phyloP scores from a whole-genome alignment of 2,888 invertebrate species.

The Chelonus formosanus region DNA sequence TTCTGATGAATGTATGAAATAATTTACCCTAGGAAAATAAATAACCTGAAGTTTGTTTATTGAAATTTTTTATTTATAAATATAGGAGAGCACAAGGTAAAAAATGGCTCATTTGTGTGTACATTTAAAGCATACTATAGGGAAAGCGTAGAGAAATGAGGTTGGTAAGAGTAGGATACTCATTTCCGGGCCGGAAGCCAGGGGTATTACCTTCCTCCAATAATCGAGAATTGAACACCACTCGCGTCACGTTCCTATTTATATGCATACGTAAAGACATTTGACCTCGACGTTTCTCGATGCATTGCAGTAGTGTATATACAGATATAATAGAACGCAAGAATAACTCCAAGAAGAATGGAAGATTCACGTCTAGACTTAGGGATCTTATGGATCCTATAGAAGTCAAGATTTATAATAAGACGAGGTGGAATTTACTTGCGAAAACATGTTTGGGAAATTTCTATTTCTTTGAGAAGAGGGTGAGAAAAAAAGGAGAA shows the following conservation, averaged over 20 bases:
- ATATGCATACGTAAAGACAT: constrained; percentile 11
- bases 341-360: not conserved
- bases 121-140: not conserved
- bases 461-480: not conserved
- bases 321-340: no score
- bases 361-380: constrained; percentile 6
- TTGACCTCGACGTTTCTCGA: constrained; percentile 5
- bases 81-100: no score
- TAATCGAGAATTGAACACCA: constrained; percentile 44
- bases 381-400: no score
- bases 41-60: no score
- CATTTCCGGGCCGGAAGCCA: constrained; percentile 50
- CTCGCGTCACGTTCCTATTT: constrained; percentile 8
- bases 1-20: no score
- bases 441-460: no score
- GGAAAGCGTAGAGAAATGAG: not conserved
- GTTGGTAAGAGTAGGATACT: constrained; percentile 52
- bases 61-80: no score
- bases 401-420: no score
- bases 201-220: constrained; percentile 43
- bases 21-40: no score
- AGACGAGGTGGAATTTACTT: no score
- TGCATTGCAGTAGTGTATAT: not conserved
- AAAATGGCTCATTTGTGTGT: no score
- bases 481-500: not conserved